Percentiles rank a stretch among this genome's conserved stretches.
Conservation (phyloP, 2,797 vertebrate genomes). For the Pangasius djambal region DNA sequence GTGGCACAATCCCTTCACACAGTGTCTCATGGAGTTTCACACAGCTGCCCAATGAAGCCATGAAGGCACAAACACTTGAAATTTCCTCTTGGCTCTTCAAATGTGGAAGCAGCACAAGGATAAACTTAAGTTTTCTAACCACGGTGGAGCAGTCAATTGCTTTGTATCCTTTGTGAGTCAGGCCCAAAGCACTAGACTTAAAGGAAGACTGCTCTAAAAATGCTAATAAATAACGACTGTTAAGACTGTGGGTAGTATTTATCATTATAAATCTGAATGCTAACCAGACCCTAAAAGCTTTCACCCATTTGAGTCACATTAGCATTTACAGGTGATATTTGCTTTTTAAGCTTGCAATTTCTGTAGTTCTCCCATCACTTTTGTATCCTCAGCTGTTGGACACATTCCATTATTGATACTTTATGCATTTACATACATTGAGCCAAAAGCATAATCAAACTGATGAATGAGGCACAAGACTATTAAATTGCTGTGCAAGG, state of each 20-base stretch:
- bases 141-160: slow-evolving; percentile 69
- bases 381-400: slow-evolving; percentile 29
- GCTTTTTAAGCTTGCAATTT: slow-evolving; percentile 7
- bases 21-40: slow-evolving; percentile 67
- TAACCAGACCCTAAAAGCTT: slow-evolving; percentile 30
- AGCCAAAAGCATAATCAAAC: slow-evolving; percentile 43
- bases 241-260: not conserved
- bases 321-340: slow-evolving; percentile 18
- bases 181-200: not conserved
- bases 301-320: slow-evolving; percentile 20
- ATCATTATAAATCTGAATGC: slow-evolving; percentile 9
- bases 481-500: slow-evolving; percentile 17
- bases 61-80: slow-evolving; percentile 73
- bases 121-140: slow-evolving; percentile 69
- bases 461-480: slow-evolving; percentile 24
- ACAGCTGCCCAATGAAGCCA: slow-evolving; percentile 64
- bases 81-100: slow-evolving; percentile 70
- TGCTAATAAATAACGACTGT: slow-evolving; percentile 5
- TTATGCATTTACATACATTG: slow-evolving; percentile 36
- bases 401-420: slow-evolving; percentile 29
- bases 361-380: slow-evolving; percentile 9
- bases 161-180: slow-evolving; percentile 65
- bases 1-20: slow-evolving; percentile 71
- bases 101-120: slow-evolving; percentile 68
- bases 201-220: slow-evolving; percentile 13